Percentiles rank a stretch among this genome's conserved stretches.
Evolutionary conservation across 2,797 vertebrate genomes (phyloP).

Genomic region (Eleutherodactylus coqui): DNA sequence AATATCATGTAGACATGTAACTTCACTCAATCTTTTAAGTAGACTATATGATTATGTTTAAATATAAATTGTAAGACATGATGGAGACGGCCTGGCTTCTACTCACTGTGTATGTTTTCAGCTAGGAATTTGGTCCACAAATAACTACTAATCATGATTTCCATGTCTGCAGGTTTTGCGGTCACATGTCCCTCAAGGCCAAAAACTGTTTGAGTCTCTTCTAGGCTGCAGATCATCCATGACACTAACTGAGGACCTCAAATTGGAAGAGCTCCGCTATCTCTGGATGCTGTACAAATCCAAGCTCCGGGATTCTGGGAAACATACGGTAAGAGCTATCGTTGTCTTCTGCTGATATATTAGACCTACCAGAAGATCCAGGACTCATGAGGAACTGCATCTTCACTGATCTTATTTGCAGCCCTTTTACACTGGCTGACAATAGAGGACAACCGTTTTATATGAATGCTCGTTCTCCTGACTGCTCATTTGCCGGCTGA

Average conservation of each 20-base stretch:
- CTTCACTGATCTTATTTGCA: too few species aligned
- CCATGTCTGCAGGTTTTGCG: slow-evolving; percentile 76
- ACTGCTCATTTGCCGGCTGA: too few species aligned
- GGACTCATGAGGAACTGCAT: neutral
- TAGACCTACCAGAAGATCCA: neutral
- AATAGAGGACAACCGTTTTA: too few species aligned
- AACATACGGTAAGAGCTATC: slow-evolving; percentile 65
- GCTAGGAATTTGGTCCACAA: neutral
- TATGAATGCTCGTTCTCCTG: too few species aligned
- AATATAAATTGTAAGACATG: too few species aligned
- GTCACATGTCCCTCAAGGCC: slow-evolving; percentile 76
- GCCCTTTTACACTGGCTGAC: too few species aligned
- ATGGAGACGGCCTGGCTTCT: too few species aligned
- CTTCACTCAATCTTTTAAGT: too few species aligned
- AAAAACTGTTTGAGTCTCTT: slow-evolving; percentile 79
- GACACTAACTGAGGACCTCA: slow-evolving; percentile 67
- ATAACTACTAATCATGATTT: neutral
- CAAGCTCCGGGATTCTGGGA: slow-evolving; percentile 80
- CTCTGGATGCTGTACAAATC: slow-evolving; percentile 94
- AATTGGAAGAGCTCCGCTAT: slow-evolving; percentile 86
- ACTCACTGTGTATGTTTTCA: too few species aligned
- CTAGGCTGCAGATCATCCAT: slow-evolving; percentile 67
- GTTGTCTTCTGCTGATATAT: neutral
- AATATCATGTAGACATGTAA: too few species aligned
- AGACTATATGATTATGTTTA: too few species aligned